Percentiles rank a stretch among this genome's conserved stretches.
These are phyloP conservation scores for Leptodactylus fuscus DNA, from an alignment of 2,113 vertebrate species.

Conservation along the genomic window DNA sequence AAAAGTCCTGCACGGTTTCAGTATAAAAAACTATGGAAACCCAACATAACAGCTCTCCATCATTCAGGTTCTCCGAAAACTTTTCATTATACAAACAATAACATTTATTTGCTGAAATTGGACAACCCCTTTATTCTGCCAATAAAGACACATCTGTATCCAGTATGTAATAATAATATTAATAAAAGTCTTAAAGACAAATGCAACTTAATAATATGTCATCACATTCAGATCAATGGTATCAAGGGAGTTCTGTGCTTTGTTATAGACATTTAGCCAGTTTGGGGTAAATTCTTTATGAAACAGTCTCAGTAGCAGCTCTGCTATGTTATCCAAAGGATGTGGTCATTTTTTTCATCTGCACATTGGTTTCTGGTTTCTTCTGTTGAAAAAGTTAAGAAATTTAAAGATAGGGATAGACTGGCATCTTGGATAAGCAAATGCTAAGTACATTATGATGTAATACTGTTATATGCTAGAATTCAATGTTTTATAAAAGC, in stretches of 20 bases:
- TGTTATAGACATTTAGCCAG: not conserved
- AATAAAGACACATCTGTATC: too few relatives aligned
- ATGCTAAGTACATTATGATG: not conserved
- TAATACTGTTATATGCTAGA: not conserved
- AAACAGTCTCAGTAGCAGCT: not conserved
- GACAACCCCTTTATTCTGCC: too few relatives aligned
- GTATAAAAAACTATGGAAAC: too few relatives aligned
- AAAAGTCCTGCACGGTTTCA: too few relatives aligned
- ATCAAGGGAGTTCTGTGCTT: not conserved
- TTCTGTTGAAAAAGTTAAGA: constrained; percentile 65
- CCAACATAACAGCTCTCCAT: too few relatives aligned
- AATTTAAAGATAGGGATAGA: constrained; percentile 11
- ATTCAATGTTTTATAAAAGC: too few relatives aligned
- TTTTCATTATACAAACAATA: too few relatives aligned
- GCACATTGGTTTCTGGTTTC: constrained; percentile 59
- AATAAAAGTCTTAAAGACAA: not conserved
- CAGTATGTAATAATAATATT: not conserved
- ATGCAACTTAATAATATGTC: too few relatives aligned
- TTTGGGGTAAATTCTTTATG: not conserved
- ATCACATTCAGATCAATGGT: not conserved
- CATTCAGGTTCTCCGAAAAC: too few relatives aligned
- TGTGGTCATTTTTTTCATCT: constrained; percentile 66
- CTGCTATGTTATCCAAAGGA: constrained; percentile 64
- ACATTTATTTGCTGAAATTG: too few relatives aligned
- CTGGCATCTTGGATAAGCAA: constrained; percentile 42